Base-by-base conservation (phyloP, 2,888 invertebrate genomes). In the Alloscopus bannaensis region DNA sequence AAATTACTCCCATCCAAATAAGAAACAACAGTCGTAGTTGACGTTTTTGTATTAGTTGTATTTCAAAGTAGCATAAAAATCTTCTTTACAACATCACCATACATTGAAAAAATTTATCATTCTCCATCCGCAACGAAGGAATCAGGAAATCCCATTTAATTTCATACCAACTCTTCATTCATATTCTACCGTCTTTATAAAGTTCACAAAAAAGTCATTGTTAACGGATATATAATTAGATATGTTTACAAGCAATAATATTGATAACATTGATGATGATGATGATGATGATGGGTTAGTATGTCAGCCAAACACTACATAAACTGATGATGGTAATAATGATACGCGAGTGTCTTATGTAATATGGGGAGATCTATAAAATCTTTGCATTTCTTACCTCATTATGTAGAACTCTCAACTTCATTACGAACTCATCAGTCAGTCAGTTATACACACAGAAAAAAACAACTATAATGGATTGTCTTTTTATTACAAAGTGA, bases 321-420 rank as follows among this genome's bases (percentile, higher is more conserved):
- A 69, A 69, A 76, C 76, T 76, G 76, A 69, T 69, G 69, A 76
- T n/a, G n/a, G n/a, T 60, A 66, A 73, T 73, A 52, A 52, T 73
- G 62, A 71, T 73, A 73, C 72, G n/a, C n/a, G 55, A 73, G 36
- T 73, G 65, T 65, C 65, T 72, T 64, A 52, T 55, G n/a, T n/a
- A n/a, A 65, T 65, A 50, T 31, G 40, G 62, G n/a, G 62, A 57
- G 65, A 73, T 52, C 50, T 40, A 62, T 52, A 31, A 50, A 50
- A 57, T 57, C 50, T 60, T 71, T 16, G 36, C 26, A 20, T 62
- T 62, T 71, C 62, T 47, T 40, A 3, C 24, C 31, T 52, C 42
- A 6, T 22, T 18, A 62, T 13, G 42, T 40, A 57, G 3, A 29
- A 29, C 57, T 57, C 57, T 57, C 57, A 57, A 29, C n/a, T 18